A percentile compares a stretch with the other conserved stretches of the same genome.
phyloP scores from a whole-genome alignment of 1,140 invertebrate species.

The Triops longicaudatus region DNA sequence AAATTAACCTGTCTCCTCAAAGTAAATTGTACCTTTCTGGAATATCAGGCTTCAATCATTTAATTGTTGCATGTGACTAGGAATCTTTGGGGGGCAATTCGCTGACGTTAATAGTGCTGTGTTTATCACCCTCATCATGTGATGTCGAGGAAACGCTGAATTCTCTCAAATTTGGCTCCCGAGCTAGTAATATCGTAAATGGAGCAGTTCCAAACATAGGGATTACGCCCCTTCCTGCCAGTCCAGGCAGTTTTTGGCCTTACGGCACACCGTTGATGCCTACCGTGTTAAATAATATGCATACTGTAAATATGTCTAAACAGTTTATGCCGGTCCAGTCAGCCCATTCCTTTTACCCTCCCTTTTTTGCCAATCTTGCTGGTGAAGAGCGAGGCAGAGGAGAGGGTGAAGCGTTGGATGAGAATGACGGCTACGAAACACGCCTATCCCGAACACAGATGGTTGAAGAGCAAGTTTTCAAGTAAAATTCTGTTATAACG shows the following conservation, averaged over 20 bases:
- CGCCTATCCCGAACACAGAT: not conserved
- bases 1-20: slow-evolving; percentile 26
- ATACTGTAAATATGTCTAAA: not conserved
- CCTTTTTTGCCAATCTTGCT: slow-evolving; percentile 14
- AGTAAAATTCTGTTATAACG: not conserved
- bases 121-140: slow-evolving; percentile 38
- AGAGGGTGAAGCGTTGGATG: not conserved
- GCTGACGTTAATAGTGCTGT: slow-evolving; percentile 43
- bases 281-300: not conserved
- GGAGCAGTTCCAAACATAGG: slow-evolving; percentile 21
- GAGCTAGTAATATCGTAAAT: slow-evolving; percentile 25
- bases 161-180: slow-evolving; percentile 36
- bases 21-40: not conserved
- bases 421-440: slow-evolving; percentile 19
- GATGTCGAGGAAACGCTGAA: slow-evolving; percentile 43
- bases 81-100: slow-evolving; percentile 44
- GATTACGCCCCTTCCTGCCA: slow-evolving; percentile 16
- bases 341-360: slow-evolving; percentile 11
- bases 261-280: not conserved
- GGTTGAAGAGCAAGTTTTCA: slow-evolving; percentile 26
- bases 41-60: not conserved
- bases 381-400: slow-evolving; percentile 2
- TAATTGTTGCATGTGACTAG: slow-evolving; percentile 30
- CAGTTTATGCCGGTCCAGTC: slow-evolving; percentile 15
- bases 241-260: not conserved